Evolutionary conservation across 2,113 vertebrate genomes (phyloP), one percentile per base, ranked within the genome.

Genomic region (Bufo gargarizans): DNA sequence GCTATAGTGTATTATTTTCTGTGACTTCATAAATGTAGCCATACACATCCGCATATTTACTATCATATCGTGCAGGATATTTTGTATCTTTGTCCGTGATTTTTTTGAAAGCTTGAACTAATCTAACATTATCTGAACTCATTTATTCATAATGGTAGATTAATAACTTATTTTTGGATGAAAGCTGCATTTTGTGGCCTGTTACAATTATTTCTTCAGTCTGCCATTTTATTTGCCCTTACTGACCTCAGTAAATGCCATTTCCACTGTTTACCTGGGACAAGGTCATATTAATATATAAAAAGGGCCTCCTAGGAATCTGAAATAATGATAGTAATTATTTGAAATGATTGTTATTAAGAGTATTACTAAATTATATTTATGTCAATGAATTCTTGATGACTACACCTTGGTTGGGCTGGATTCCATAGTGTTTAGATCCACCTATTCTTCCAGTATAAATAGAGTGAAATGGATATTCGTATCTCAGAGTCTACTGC

Each of bases 311-410:
- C 50, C 33, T 72, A 88, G 4, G 16, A 86, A 43, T 56, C 49
- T 63, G 47, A 33, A 47, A 59, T 84, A 88, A 77, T 83, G 56
- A 88, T 49, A 65, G 71, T 83, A 74, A 88, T 88, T 88, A 88
- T 77, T 43, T 56, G 58, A 82, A 81, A 77, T 84, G 53, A 84
- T 63, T 88, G 56, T 88, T 82, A 87, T 88, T 74, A 83, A 59
- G 45, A 14, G 10, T 20, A 76, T 83, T 10, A 19, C 19, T 65
- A 76, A 2, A 59, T 61, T n/a, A 81, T 74, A 74, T 33, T 71
- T n/a, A 82, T 88, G 67, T 82, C 50, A 76, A 11, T 67, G n/a
- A 84, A 50, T 3, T 13, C 47, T 45, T 53, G 13, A 2, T 49
- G 79, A 71, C 61, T 72, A 77, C 87, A 65, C 87, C 87, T 84